Base-by-base conservation (phyloP, 2,888 invertebrate species). In the Eupithecia insigniata region DNA sequence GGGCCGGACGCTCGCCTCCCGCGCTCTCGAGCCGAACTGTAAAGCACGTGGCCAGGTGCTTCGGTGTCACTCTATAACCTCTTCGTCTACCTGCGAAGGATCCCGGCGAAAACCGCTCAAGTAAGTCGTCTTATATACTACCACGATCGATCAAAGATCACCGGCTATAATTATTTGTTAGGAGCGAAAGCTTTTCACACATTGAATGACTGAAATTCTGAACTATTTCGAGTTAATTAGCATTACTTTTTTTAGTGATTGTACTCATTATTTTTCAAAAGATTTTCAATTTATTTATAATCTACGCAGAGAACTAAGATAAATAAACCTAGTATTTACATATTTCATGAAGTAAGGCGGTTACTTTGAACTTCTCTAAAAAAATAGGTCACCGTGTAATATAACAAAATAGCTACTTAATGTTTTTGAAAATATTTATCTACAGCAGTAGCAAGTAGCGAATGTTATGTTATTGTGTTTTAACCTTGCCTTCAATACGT, bases 1-100 rank as follows among this genome's bases (percentile, higher is more conserved):
- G 88, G 79, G 82, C 73, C 77, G 83, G 79, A 72, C 83, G 87
- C 86, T 86, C 85, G 89, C 83, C 84, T 80, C 78, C 75, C 78
- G 74, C 79, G 74, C 67, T 67, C 46, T 22, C 76, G 81, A 55
- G 79, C 87, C 85, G 85, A 85, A 85, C 85, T 82, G 22, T 87
- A 87, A 85, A 89, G 85, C 92, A 92, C 92, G 92, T 92, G 92
- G 91, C 89, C 82, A 77, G 77, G 87, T 87, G 88, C 84, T 83
- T 84, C 84, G 81, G 82, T 84, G 82, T 80, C 83, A 84, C 83
- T 87, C 26, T 72, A 85, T 89, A 89, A 89, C 89, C 89, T 89
- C 82, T 78, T 26, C 55, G 55, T 82, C 70, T 82, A 75, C 73
- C 76, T 67, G 64, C 36, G 58, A 61, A 28, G 30, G 46, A 60